Conservation (phyloP, 2,797 vertebrate genomes). For the Artibeus lituratus region DNA sequence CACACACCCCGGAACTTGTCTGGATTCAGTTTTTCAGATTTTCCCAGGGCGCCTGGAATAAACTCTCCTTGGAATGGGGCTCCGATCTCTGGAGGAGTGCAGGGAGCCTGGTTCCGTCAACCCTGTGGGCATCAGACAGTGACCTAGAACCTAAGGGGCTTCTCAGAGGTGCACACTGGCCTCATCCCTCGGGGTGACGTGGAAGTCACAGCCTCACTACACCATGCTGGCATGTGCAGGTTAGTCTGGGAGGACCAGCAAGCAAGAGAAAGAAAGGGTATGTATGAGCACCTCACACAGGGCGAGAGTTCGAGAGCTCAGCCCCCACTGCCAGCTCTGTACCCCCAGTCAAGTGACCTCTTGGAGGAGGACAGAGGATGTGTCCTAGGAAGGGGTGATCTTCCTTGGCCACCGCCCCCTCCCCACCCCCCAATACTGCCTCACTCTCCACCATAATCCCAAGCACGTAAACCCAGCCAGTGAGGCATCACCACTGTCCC, state of each 20-base stretch:
- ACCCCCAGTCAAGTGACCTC: rapidly evolving
- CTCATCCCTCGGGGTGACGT: neutral
- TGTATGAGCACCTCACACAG: rapidly evolving
- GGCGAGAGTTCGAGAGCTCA: rapidly evolving
- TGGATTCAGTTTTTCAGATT: too few species aligned
- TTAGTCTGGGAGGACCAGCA: neutral
- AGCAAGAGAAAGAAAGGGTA: neutral
- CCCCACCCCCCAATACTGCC: rapidly evolving
- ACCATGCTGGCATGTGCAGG: too few species aligned
- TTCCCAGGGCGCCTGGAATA: rapidly evolving
- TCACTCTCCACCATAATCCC: neutral
- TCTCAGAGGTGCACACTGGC: neutral
- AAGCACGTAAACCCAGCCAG: neutral
- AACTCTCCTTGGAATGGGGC: neutral
- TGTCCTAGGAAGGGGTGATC: neutral
- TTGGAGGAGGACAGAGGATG: rapidly evolving
- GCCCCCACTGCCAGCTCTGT: too few species aligned
- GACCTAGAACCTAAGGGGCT: neutral
- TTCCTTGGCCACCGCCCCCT: rapidly evolving
- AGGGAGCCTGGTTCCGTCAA: rapidly evolving
- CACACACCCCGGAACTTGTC: rapidly evolving
- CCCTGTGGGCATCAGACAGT: rapidly evolving
- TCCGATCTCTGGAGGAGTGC: neutral
- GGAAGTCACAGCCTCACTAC: neutral
- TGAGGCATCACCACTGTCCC: rapidly evolving